phyloP scores from a whole-genome alignment of 2,888 invertebrate species.

The Pyrochroa serraticornis region DNA sequence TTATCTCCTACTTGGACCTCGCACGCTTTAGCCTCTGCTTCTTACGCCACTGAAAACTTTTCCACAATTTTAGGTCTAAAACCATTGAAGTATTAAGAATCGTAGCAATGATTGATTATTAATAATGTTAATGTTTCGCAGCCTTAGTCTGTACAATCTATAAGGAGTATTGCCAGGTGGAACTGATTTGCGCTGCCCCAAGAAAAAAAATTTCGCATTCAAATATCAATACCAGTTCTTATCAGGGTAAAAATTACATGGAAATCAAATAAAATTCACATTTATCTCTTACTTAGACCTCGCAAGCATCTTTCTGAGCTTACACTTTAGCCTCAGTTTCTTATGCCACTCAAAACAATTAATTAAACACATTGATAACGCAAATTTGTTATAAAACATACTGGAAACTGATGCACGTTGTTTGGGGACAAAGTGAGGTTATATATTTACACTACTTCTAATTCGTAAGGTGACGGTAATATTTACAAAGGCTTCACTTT shows the following conservation, averaged over 20 bases:
- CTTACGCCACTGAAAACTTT: too few relatives aligned
- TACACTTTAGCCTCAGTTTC: conserved; percentile 98
- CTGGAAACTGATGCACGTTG: too few relatives aligned
- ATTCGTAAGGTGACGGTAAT: too few relatives aligned
- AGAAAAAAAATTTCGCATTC: conserved; percentile 18
- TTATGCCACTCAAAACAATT: conserved; percentile 82
- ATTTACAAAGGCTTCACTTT: too few relatives aligned
- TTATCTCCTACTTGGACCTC: conserved; percentile 81
- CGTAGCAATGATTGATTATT: too few relatives aligned
- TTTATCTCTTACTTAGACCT: conserved; percentile 82
- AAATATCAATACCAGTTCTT: conserved; percentile 4
- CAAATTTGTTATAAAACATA: too few relatives aligned
- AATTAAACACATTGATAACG: conserved; percentile 21
- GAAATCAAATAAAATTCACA: neutral
- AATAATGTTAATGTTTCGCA: conserved; percentile 33
- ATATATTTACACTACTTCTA: too few relatives aligned
- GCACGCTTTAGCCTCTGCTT: conserved; percentile 99
- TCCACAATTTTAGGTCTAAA: too few relatives aligned
- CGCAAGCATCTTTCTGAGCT: conserved; percentile 99
- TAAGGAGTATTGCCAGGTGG: conserved; percentile 35
- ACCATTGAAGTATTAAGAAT: neutral
- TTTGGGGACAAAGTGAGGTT: too few relatives aligned
- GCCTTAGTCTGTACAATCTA: conserved; percentile 37
- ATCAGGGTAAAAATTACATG: conserved; percentile 11
- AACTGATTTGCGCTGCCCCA: conserved; percentile 34